Evolutionary conservation across 1,140 invertebrate genomes (phyloP), one percentile per base, ranked within the genome.

Genomic region (Pentalonia nigronervosa): DNA sequence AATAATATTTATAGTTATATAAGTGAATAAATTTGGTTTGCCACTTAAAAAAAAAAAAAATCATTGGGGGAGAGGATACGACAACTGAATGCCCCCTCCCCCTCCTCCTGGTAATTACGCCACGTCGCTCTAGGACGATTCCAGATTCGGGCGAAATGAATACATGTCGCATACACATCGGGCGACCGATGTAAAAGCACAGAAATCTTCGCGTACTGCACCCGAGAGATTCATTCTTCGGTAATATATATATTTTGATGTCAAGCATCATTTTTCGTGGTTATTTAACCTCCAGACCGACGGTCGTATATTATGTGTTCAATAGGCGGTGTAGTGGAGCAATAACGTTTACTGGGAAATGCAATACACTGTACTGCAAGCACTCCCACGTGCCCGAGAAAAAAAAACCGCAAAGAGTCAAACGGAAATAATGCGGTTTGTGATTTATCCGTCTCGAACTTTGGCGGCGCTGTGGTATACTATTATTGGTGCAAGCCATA

Each of bases 151-250:
- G 14, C 7, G 30, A 76, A 76, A n/a, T n/a, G 30, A 76, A 76
- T n/a, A 76, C n/a, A 76, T 76, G n/a, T 76, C 25, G 41, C 41
- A 56, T 56, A 56, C 25, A 56, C 30, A n/a, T 20, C 20, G 34
- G 20, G 8, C 8, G 76, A 34, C 7, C 34, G 45, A 36, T n/a
- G 36, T 90, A 90, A 90, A 47, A 67, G 67, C n/a, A 91, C 36
- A 41, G 41, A 81, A 83, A 50, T 47, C 47, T 48, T 48, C 2
- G n/a, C 14, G 11, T 17, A 83, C 20, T 36, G 34, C 48, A 17
- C 91, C 76, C 47, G 20, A 30, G 91, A 92, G 91, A 92, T 47
- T 83, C 53, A 92, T 92, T 84, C 83, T 8, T 23, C 3, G n/a
- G 76, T 30, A 83, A 67, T 90, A 53, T 88, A 88, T 56, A 41